These are phyloP conservation scores for Crematogaster levior DNA, from an alignment of 2,888 invertebrate species.

Conservation along the genomic window DNA sequence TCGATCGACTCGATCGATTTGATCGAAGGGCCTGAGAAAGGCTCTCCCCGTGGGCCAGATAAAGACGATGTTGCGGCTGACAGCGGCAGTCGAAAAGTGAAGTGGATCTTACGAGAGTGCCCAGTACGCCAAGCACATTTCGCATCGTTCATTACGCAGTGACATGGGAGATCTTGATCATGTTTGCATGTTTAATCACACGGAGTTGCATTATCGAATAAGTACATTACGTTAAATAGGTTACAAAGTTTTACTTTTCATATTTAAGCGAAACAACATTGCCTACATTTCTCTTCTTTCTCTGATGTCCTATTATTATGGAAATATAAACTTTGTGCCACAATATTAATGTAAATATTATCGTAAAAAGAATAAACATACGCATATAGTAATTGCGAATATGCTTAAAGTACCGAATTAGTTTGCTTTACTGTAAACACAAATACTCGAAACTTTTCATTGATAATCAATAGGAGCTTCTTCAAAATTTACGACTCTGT, in stretches of 20 bases:
- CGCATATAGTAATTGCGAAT: neutral
- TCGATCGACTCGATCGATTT: slow-evolving; percentile 66
- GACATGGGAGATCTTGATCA: neutral
- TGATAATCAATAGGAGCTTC: slow-evolving; percentile 18
- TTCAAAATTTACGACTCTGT: slow-evolving; percentile 23
- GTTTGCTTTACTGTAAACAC: neutral
- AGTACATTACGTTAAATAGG: neutral
- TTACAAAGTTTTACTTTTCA: neutral
- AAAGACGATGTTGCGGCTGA: slow-evolving; percentile 44
- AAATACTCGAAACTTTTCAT: slow-evolving; percentile 10
- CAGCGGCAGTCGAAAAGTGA: slow-evolving; percentile 30
- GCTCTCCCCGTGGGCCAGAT: neutral
- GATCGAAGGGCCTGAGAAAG: slow-evolving; percentile 50
- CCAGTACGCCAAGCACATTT: neutral
- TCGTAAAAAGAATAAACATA: neutral
- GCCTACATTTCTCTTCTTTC: neutral
- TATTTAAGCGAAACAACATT: neutral
- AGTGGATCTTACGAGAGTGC: slow-evolving; percentile 11
- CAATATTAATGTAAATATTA: neutral
- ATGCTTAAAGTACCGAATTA: neutral
- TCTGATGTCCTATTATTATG: neutral
- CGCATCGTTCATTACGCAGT: slow-evolving; percentile 21
- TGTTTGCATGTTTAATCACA: slow-evolving; percentile 9
- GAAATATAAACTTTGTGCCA: neutral
- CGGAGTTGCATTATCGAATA: slow-evolving; percentile 2